Conservation (phyloP, 2,113 vertebrate genomes). For the Hydrochoerus hydrochaeris region DNA sequence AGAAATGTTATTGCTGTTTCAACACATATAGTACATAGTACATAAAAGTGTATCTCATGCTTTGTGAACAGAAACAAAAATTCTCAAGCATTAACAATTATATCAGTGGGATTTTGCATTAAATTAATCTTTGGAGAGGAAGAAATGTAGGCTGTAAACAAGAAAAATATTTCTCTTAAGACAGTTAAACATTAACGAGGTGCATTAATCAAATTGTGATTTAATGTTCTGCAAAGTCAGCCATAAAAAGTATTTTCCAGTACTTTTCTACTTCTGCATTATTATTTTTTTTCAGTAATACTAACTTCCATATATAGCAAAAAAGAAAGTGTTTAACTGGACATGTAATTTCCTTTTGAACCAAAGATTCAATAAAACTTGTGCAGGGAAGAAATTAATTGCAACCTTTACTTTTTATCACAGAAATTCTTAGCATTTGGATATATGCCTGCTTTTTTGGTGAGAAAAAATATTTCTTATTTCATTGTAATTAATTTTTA, state of each 20-base stretch:
- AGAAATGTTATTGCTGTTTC: slow-evolving; percentile 73
- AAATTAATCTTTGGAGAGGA: slow-evolving; percentile 69
- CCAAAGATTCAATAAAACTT: slow-evolving; percentile 58
- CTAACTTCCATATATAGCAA: slow-evolving; percentile 69
- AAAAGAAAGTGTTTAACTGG: slow-evolving; percentile 60
- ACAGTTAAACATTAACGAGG: slow-evolving; percentile 75
- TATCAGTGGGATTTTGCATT: slow-evolving; percentile 45
- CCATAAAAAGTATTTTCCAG: slow-evolving; percentile 75
- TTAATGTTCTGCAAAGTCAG: slow-evolving; percentile 74
- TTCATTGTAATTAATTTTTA: background rate
- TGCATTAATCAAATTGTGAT: slow-evolving; percentile 76
- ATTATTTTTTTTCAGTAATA: slow-evolving; percentile 74
- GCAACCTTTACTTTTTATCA: slow-evolving; percentile 51
- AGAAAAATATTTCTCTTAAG: slow-evolving; percentile 80
- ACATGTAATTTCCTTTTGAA: slow-evolving; percentile 71
- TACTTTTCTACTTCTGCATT: slow-evolving; percentile 71
- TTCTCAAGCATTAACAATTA: slow-evolving; percentile 60
- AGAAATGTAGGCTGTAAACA: slow-evolving; percentile 69
- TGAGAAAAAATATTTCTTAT: slow-evolving; percentile 13
- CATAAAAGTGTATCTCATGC: slow-evolving; percentile 65
- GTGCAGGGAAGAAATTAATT: slow-evolving; percentile 62
- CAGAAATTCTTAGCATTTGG: slow-evolving; percentile 33
- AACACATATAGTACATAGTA: slow-evolving; percentile 63
- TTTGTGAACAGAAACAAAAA: slow-evolving; percentile 72
- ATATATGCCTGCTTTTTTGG: slow-evolving; percentile 39